Percentiles rank a stretch among this genome's conserved stretches.
Conservation (phyloP, 2,888 invertebrate species). For the Parnassius mnemosyne region DNA sequence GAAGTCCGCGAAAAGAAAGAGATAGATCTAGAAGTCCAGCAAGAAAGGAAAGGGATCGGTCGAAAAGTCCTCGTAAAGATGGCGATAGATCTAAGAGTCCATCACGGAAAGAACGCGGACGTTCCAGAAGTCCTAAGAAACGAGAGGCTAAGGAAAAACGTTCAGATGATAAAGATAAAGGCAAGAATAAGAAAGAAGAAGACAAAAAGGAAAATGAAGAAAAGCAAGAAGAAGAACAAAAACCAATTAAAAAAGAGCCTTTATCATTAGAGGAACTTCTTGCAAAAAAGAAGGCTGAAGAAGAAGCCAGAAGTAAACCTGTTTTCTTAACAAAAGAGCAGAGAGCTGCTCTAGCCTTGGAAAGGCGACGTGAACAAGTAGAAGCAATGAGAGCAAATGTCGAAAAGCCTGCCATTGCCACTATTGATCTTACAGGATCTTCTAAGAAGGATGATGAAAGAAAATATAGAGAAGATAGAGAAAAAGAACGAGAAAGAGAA, state of each 20-base stretch:
- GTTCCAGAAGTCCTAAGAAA: constrained; percentile 66
- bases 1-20: constrained; percentile 60
- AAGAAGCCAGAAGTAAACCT: constrained; percentile 96
- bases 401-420: constrained; percentile 68
- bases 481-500: constrained; percentile 75
- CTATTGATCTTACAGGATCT: constrained; percentile 74
- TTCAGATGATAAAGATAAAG: constrained; percentile 68
- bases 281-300: constrained; percentile 97
- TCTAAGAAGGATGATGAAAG: constrained; percentile 71
- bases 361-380: constrained; percentile 93
- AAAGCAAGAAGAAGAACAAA: constrained; percentile 60
- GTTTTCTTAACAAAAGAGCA: constrained; percentile 98
- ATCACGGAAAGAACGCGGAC: constrained; percentile 51
- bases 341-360: constrained; percentile 92
- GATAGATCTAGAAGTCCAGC: constrained; percentile 59
- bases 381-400: constrained; percentile 87
- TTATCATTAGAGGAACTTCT: constrained; percentile 97
- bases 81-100: constrained; percentile 49
- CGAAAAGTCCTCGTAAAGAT: constrained; percentile 50
- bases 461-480: constrained; percentile 65
- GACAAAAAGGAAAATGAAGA: constrained; percentile 60
- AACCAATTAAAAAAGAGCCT: constrained; percentile 84
- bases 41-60: constrained; percentile 54
- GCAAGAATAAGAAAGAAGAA: constrained; percentile 57
- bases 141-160: constrained; percentile 56